Percentiles rank a stretch among this genome's conserved stretches.
Evolutionary conservation across 2,888 invertebrate genomes (phyloP).

Genomic region (Caenorhabditis japonica): DNA sequence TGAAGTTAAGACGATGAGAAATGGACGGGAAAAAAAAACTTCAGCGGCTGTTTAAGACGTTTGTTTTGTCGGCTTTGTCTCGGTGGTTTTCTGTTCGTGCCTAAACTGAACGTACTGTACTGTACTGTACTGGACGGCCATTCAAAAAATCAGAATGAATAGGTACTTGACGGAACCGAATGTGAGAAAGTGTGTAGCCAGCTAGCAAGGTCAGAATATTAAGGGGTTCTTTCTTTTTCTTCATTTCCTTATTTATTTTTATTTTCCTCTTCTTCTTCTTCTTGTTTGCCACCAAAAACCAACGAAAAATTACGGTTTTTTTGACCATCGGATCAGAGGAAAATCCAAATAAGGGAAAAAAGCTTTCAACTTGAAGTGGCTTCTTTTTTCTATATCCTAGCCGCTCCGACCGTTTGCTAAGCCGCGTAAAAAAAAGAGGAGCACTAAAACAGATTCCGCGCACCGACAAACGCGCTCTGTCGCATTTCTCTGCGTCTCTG

Average conservation of each 20-base stretch:
- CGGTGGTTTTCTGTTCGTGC: not conserved
- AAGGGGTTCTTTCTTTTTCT: constrained; percentile 31
- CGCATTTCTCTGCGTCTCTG: too few species aligned
- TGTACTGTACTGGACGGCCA: constrained; percentile 18
- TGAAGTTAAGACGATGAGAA: not conserved
- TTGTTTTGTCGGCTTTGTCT: not conserved
- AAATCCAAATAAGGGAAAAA: too few species aligned
- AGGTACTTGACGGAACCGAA: constrained; percentile 31
- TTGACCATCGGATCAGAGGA: too few species aligned
- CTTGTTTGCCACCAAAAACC: not conserved
- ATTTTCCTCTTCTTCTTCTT: not conserved
- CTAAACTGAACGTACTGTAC: constrained; percentile 11
- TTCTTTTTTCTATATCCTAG: constrained; percentile 8
- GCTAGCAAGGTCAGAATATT: constrained; percentile 38
- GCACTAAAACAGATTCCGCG: not conserved
- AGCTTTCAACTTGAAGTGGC: constrained; percentile 34
- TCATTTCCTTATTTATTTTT: not conserved
- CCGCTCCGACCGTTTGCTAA: constrained; percentile 9
- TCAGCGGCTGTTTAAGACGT: too few species aligned
- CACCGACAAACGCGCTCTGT: too few species aligned
- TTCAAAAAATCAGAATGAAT: constrained; percentile 19
- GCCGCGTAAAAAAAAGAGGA: constrained; percentile 9
- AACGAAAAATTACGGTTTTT: not conserved
- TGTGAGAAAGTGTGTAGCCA: constrained; percentile 12
- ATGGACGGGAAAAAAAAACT: too few species aligned